phyloP scores from a whole-genome alignment of 2,888 invertebrate genomes.

The Pyrocoelia pectoralis region DNA sequence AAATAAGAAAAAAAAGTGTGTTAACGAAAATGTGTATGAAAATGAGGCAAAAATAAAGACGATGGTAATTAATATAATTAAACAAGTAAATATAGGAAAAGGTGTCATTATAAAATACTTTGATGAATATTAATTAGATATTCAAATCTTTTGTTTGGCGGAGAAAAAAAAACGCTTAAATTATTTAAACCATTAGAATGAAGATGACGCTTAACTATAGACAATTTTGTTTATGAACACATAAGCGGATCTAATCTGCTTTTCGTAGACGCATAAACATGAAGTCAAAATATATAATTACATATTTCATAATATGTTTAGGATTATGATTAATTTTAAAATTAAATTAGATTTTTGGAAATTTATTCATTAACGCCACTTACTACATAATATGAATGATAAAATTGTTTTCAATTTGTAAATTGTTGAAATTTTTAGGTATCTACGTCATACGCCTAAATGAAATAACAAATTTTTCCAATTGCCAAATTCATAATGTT shows the following conservation, averaged over 20 bases:
- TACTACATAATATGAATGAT: no score
- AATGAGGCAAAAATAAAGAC: background rate
- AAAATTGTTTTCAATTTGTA: no score
- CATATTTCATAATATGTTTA: background rate
- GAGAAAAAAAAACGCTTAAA: background rate
- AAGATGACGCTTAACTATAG: conserved; percentile 2
- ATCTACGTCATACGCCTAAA: no score
- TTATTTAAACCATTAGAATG: conserved; percentile 1
- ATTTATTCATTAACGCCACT: background rate
- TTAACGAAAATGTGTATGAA: background rate
- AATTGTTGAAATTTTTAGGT: no score
- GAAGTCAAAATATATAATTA: conserved; percentile 8
- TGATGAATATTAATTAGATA: conserved; percentile 10
- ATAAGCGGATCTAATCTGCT: conserved; percentile 12
- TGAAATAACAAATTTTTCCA: no score
- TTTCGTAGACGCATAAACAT: conserved; percentile 5
- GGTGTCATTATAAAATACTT: conserved; percentile 8
- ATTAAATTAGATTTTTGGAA: background rate
- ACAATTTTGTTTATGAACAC: conserved; percentile 10
- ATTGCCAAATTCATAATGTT: no score
- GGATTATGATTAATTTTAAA: background rate
- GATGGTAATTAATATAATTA: conserved; percentile 1
- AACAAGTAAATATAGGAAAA: background rate
- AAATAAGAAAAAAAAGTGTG: background rate
- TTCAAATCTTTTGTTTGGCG: background rate